Conservation (phyloP, 2,888 invertebrate genomes). For the Hypomecis punctinalis region DNA sequence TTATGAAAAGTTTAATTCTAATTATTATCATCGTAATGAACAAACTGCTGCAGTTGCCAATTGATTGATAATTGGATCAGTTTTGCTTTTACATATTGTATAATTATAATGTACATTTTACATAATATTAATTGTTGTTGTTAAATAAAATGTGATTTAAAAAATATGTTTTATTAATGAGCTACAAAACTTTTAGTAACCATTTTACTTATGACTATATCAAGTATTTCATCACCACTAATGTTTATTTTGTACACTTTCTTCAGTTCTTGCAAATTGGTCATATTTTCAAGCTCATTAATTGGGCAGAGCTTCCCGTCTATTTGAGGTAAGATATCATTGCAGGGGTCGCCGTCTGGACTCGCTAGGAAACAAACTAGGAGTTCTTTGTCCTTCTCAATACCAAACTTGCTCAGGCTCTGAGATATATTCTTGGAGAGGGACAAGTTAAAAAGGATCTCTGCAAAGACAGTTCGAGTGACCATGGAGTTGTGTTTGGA, state of each 20-base stretch:
- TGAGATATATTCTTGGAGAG: slow-evolving; percentile 88
- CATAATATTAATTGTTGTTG: slow-evolving; percentile 80
- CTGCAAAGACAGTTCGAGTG: slow-evolving; percentile 87
- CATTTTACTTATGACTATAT: slow-evolving; percentile 88
- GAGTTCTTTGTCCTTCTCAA: slow-evolving; percentile 66
- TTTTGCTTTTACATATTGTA: slow-evolving; percentile 75
- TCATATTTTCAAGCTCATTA: slow-evolving; percentile 72
- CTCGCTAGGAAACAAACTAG: slow-evolving; percentile 67
- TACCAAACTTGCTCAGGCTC: slow-evolving; percentile 88
- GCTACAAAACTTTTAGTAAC: slow-evolving; percentile 86
- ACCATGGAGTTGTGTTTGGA: slow-evolving; percentile 77
- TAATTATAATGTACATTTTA: slow-evolving; percentile 81
- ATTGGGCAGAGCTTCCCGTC: slow-evolving; percentile 83
- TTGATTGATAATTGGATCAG: slow-evolving; percentile 41
- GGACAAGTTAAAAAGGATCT: slow-evolving; percentile 88
- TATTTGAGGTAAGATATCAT: slow-evolving; percentile 75
- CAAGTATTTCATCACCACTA: slow-evolving; percentile 68
- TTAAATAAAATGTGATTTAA: slow-evolving; percentile 74
- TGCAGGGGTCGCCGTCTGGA: slow-evolving; percentile 50
- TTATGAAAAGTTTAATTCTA: slow-evolving; percentile 8
- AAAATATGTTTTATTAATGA: slow-evolving; percentile 47
- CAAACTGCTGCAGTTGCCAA: slow-evolving; percentile 34
- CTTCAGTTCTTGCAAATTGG: slow-evolving; percentile 80
- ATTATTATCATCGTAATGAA: slow-evolving; percentile 23
- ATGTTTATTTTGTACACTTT: slow-evolving; percentile 86